These are phyloP conservation scores for Phylloscopus whistleri DNA, from an alignment of 2,113 vertebrate genomes.

Conservation along the genomic window DNA sequence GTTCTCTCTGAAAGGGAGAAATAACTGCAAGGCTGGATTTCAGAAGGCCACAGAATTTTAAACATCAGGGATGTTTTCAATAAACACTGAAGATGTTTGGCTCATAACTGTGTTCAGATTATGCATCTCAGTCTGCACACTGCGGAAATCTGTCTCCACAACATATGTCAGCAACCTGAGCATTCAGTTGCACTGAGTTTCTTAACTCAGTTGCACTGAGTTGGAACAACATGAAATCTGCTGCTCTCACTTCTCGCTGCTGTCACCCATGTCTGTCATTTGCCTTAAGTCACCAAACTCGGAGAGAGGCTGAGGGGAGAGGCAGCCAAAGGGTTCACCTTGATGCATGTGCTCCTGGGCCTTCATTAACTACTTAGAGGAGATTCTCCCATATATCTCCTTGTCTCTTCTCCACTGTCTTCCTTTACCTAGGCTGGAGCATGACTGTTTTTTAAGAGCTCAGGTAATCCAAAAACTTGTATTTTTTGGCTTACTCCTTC, in stretches of 20 bases:
- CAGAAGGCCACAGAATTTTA: conserved; percentile 52
- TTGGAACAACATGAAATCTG: not conserved
- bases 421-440: not conserved
- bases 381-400: not conserved
- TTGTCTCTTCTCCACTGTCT: not conserved
- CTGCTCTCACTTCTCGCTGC: not conserved
- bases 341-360: not conserved
- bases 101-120: conserved; percentile 45
- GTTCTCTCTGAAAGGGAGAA: conserved; percentile 56
- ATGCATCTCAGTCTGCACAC: conserved; percentile 57
- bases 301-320: not conserved
- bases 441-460: not conserved
- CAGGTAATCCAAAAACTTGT: not conserved
- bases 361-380: not conserved
- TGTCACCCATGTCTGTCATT: not conserved
- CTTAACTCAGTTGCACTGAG: not conserved
- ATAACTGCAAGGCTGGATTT: conserved; percentile 56
- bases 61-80: conserved; percentile 74
- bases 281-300: not conserved
- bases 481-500: not conserved
- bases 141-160: conserved; percentile 68
- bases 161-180: conserved; percentile 65
- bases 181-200: not conserved
- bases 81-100: conserved; percentile 68
- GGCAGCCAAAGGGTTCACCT: not conserved